phyloP scores from a whole-genome alignment of 2,888 invertebrate genomes.

The Graphium colonna region DNA sequence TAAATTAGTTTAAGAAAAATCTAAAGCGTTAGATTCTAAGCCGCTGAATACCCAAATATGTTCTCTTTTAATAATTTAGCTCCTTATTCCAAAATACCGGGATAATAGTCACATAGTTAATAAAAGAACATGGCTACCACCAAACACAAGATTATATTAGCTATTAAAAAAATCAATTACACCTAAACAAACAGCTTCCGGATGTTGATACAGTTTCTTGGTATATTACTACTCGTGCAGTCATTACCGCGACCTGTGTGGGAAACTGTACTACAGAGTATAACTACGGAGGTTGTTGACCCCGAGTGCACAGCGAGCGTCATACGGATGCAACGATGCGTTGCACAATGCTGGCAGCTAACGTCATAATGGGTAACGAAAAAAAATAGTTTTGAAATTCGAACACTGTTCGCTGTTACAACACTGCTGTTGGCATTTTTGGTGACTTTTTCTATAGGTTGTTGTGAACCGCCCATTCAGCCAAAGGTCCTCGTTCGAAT shows the following conservation, averaged over 20 bases:
- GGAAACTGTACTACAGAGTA: constrained; percentile 31
- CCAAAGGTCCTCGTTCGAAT: background rate
- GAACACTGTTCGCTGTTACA: background rate
- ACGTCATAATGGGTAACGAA: constrained; percentile 26
- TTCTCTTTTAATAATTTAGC: no score
- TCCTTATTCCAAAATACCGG: no score
- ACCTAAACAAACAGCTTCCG: constrained; percentile 1
- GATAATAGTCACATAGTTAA: no score
- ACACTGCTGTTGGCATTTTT: background rate
- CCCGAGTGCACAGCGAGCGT: constrained; percentile 46
- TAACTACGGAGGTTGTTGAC: constrained; percentile 56
- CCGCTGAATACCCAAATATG: no score
- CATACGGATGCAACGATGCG: constrained; percentile 58
- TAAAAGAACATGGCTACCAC: no score
- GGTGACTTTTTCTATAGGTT: background rate
- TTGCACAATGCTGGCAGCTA: constrained; percentile 50
- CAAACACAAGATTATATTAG: no score
- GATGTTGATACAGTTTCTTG: constrained; percentile 24
- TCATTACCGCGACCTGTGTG: constrained; percentile 40
- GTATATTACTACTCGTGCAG: constrained; percentile 28
- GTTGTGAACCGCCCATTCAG: no score
- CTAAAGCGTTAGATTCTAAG: no score
- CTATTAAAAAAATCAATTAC: background rate
- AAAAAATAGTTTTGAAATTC: constrained; percentile 23
- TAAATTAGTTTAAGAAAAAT: no score